These are phyloP conservation scores for Trachops cirrhosus DNA, from an alignment of 2,797 vertebrate species.

Conservation along the genomic window DNA sequence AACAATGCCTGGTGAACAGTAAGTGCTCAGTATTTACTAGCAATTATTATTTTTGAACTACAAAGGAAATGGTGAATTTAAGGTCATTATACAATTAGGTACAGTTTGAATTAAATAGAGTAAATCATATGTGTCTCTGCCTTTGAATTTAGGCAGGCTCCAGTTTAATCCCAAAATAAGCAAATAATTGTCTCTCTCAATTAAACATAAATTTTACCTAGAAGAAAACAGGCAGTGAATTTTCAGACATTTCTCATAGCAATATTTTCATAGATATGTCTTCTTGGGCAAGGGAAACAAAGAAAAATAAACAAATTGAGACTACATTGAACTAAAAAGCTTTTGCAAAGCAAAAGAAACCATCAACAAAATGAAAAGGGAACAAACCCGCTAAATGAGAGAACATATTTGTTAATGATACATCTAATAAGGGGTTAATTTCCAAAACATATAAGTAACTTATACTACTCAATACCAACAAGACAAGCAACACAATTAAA, in stretches of 20 bases:
- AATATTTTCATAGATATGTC: neutral
- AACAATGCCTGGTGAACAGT: neutral
- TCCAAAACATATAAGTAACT: neutral
- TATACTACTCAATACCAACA: neutral
- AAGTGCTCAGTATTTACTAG: neutral
- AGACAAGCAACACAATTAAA: neutral
- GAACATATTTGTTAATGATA: neutral
- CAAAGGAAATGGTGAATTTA: neutral
- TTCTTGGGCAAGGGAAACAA: neutral
- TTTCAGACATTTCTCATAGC: neutral
- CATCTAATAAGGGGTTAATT: neutral
- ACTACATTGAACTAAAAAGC: neutral
- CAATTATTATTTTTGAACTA: constrained; percentile 1
- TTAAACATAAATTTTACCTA: neutral
- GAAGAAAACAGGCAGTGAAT: neutral
- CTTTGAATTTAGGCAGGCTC: neutral
- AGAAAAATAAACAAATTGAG: neutral
- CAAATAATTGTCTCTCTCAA: neutral
- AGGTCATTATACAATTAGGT: neutral
- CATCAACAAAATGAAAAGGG: neutral
- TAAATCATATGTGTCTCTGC: neutral
- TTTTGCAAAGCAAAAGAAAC: neutral
- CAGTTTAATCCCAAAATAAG: neutral
- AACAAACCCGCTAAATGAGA: neutral
- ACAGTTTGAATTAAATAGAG: neutral